Percentiles rank a stretch among this genome's conserved stretches.
Conservation (phyloP, 2,888 invertebrate genomes). For the Smittia sp. region DNA sequence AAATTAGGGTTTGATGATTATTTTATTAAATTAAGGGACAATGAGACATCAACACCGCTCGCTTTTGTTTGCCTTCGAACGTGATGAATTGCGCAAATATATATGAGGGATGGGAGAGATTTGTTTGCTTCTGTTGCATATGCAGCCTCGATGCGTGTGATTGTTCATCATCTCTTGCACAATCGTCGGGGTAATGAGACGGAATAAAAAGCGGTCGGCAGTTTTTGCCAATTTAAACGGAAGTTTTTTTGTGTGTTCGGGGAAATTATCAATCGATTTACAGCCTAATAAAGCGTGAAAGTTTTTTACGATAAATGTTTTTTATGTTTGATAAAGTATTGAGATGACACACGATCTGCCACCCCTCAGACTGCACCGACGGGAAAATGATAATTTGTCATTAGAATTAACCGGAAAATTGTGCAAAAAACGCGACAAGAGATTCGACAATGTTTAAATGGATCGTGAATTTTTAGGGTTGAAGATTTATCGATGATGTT, state of each 20-base stretch:
- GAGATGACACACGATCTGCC: conserved; percentile 14
- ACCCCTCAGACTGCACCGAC: not conserved
- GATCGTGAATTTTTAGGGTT: conserved; percentile 3
- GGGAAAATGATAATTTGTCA: conserved; percentile 26
- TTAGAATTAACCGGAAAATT: conserved; percentile 30
- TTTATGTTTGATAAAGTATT: too few species aligned
- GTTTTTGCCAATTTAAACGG: conserved; percentile 29
- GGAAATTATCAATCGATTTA: conserved; percentile 8
- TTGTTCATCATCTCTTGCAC: not conserved
- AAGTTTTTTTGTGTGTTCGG: conserved; percentile 6
- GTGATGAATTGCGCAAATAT: conserved; percentile 42
- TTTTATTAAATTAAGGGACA: conserved; percentile 40
- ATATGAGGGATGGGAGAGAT: conserved; percentile 32
- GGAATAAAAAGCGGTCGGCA: conserved; percentile 39
- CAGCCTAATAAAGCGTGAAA: conserved; percentile 1
- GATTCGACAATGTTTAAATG: too few species aligned
- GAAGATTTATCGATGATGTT: conserved; percentile 14
- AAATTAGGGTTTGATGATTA: conserved; percentile 42
- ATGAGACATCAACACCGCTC: conserved; percentile 34
- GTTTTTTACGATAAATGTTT: not conserved
- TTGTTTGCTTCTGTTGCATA: conserved; percentile 21
- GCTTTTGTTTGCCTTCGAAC: conserved; percentile 21
- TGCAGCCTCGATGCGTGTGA: conserved; percentile 10
- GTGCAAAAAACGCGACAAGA: not conserved
- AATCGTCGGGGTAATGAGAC: conserved; percentile 25